phyloP scores from a whole-genome alignment of 2,113 vertebrate genomes.

The Felis catus region DNA sequence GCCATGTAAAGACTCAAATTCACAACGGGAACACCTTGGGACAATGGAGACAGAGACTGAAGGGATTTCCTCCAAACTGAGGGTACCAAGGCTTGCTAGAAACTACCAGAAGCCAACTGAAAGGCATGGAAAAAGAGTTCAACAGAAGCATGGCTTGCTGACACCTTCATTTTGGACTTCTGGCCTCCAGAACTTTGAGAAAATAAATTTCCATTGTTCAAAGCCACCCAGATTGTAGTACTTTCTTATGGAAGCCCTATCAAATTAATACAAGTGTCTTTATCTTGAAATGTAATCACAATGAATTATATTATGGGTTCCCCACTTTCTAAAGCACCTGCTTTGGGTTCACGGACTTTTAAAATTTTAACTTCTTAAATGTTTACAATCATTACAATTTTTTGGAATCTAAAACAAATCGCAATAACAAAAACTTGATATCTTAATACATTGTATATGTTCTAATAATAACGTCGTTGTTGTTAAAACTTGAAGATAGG shows the following conservation, averaged over 20 bases:
- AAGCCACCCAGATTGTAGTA: neutral
- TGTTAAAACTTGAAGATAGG: neutral
- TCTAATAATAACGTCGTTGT: neutral
- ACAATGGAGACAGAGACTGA: neutral
- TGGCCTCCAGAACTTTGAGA: neutral
- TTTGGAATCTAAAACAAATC: neutral
- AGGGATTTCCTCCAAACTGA: neutral
- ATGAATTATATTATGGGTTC: neutral
- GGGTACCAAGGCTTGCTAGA: neutral
- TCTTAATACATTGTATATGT: neutral
- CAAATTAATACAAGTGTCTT: neutral
- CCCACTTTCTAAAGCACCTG: neutral
- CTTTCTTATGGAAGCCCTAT: neutral
- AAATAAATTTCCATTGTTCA: neutral
- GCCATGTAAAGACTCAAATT: neutral
- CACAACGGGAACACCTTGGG: neutral
- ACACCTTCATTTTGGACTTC: neutral
- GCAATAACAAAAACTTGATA: neutral
- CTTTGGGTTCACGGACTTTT: neutral
- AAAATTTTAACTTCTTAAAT: neutral
- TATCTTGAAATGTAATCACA: neutral
- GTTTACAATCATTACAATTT: neutral
- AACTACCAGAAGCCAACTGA: neutral
- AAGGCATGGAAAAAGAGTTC: neutral
- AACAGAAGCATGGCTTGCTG: neutral